These are phyloP conservation scores for Stomatorhinus walkeri DNA, from an alignment of 2,797 vertebrate genomes.

Conservation along the genomic window DNA sequence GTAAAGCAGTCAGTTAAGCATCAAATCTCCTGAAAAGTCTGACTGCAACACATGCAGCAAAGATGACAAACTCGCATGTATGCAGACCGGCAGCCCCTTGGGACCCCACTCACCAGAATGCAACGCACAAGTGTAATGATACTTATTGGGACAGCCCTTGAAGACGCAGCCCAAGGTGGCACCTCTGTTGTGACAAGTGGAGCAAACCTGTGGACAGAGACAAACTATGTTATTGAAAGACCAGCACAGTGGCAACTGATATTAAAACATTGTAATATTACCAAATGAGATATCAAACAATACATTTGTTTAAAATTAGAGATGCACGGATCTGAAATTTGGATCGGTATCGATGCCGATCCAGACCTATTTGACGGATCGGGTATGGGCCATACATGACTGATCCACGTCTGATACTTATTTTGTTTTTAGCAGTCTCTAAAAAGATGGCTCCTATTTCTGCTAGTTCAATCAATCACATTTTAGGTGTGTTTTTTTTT, in stretches of 20 bases:
- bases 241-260: not conserved
- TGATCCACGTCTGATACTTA: not conserved
- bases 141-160: constrained; percentile 64
- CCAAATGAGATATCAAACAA: not conserved
- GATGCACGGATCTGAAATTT: not conserved
- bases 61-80: not conserved
- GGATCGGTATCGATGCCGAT: not conserved
- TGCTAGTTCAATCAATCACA: not conserved
- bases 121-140: constrained; percentile 68
- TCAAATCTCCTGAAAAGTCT: not conserved
- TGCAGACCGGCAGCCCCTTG: not conserved
- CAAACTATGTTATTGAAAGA: not conserved
- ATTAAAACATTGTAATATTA: not conserved
- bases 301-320: not conserved
- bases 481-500: not conserved
- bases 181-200: constrained; percentile 48
- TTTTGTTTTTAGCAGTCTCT: not conserved
- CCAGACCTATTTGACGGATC: not conserved
- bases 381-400: not conserved
- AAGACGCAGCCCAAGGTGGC: constrained; percentile 65
- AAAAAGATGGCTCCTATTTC: not conserved
- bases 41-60: not conserved
- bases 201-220: constrained; percentile 51
- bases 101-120: constrained; percentile 53
- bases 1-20: constrained; percentile 7